Conservation (phyloP, 2,113 vertebrate genomes). For the Aegotheles bennettii region DNA sequence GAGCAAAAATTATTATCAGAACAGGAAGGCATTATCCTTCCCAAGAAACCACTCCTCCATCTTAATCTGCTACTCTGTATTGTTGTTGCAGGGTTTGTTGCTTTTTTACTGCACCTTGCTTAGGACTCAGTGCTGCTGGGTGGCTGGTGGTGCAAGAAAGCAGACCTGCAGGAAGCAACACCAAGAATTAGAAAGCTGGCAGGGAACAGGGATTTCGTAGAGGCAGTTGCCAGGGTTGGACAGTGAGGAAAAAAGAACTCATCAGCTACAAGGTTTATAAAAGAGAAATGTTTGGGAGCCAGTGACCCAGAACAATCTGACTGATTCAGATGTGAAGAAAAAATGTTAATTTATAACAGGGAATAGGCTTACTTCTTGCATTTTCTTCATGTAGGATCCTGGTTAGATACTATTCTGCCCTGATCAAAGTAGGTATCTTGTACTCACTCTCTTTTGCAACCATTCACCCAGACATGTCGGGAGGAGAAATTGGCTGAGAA, state of each 20-base stretch:
- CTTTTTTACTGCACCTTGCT: background rate
- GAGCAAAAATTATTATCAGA: background rate
- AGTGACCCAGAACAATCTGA: background rate
- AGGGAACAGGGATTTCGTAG: background rate
- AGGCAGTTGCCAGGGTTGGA: background rate
- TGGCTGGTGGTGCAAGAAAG: background rate
- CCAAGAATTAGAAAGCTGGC: background rate
- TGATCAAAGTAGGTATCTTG: background rate
- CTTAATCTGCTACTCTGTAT: background rate
- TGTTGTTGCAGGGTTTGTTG: background rate
- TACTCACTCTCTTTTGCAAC: background rate
- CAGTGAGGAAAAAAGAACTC: background rate
- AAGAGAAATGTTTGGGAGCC: background rate
- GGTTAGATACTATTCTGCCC: background rate
- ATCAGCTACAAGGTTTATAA: background rate
- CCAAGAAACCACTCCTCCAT: background rate
- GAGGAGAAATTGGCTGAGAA: background rate
- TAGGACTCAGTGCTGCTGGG: background rate
- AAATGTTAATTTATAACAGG: background rate
- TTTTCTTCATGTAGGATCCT: background rate
- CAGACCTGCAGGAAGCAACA: background rate
- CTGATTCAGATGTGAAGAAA: background rate
- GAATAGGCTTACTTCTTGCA: background rate
- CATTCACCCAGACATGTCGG: background rate
- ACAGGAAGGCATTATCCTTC: background rate